Evolutionary conservation across 2,888 invertebrate species (phyloP).

Genomic region (Sicus ferrugineus): DNA sequence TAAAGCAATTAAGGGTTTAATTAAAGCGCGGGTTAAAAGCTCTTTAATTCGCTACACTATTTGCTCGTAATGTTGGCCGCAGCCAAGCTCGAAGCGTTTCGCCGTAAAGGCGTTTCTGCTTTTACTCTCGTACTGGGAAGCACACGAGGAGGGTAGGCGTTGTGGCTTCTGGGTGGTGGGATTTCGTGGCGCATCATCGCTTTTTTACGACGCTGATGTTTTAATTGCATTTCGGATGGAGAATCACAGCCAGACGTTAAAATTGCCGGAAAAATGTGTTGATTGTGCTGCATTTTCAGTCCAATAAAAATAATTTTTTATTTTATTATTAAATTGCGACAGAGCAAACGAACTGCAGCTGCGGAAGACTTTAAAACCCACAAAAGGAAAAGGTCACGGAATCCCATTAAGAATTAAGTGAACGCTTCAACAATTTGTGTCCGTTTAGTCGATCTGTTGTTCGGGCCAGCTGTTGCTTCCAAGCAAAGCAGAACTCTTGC

Average conservation of each 20-base stretch:
- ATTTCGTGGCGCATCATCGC: slow-evolving; percentile 26
- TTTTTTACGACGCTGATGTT: slow-evolving; percentile 45
- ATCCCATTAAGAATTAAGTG: neutral
- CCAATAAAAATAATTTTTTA: slow-evolving; percentile 25
- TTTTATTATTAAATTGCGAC: neutral
- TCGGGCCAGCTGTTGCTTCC: slow-evolving; percentile 10
- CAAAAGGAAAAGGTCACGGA: no score
- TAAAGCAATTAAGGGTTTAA: slow-evolving; percentile 37
- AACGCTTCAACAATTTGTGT: neutral
- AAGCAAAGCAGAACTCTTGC: neutral
- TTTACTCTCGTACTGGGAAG: neutral
- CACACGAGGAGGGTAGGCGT: no score
- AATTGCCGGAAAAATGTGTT: slow-evolving; percentile 14
- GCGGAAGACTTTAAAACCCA: no score
- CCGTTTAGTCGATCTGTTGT: neutral
- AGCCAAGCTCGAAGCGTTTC: neutral
- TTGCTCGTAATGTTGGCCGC: slow-evolving; percentile 6
- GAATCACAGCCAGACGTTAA: slow-evolving; percentile 39
- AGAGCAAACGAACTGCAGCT: no score
- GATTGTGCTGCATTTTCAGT: no score
- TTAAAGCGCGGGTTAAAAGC: slow-evolving; percentile 21
- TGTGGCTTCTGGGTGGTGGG: neutral
- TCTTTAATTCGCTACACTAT: neutral
- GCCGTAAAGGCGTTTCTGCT: slow-evolving; percentile 14
- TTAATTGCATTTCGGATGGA: slow-evolving; percentile 46